Percentiles rank a stretch among this genome's conserved stretches.
Evolutionary conservation across 2,113 vertebrate genomes (phyloP).

Genomic region (Heteronetta atricapilla): DNA sequence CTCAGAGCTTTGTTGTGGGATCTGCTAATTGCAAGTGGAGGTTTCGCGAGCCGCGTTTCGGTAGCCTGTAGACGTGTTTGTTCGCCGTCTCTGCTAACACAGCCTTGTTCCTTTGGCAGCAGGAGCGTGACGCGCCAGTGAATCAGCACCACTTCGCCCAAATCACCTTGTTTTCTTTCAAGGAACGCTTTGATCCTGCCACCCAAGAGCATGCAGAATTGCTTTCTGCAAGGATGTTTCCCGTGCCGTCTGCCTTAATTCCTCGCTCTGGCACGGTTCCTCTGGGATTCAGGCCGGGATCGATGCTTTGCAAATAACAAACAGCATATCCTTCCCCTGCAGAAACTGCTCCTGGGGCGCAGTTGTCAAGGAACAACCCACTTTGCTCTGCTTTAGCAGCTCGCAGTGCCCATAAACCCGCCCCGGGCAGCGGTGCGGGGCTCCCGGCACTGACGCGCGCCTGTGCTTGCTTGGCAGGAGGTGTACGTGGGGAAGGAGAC

Average conservation of each 20-base stretch:
- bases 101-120: background rate
- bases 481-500: conserved; percentile 97
- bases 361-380: background rate
- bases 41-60: fast-evolving
- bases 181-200: background rate
- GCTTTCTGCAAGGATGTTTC: background rate
- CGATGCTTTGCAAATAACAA: background rate
- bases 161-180: background rate
- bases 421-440: background rate
- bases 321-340: background rate
- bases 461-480: conserved; percentile 78
- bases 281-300: background rate
- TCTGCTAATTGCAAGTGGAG: background rate
- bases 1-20: background rate
- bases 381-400: background rate
- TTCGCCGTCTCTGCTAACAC: background rate
- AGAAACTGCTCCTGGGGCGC: background rate
- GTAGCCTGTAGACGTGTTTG: background rate
- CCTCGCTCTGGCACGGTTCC: background rate
- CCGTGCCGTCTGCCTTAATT: background rate
- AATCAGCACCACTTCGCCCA: fast-evolving
- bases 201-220: background rate
- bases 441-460: background rate
- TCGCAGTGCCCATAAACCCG: fast-evolving
- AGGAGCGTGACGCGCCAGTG: background rate